phyloP scores from a whole-genome alignment of 2,797 vertebrate genomes.

The Pseudotriccus pelzelni region DNA sequence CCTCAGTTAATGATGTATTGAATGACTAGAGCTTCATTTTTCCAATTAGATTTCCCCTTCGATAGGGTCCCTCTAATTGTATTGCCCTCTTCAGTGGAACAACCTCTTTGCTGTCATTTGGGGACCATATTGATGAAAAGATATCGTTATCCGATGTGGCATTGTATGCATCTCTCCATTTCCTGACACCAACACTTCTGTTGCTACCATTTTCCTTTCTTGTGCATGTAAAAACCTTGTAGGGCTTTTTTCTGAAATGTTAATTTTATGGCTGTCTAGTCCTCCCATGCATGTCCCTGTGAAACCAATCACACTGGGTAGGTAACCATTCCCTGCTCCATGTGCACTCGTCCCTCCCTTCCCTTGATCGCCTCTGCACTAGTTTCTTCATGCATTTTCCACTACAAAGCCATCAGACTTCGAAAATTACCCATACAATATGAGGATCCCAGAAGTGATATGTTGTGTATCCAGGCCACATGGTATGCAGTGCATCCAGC shows the following conservation, averaged over 20 bases:
- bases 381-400: background rate
- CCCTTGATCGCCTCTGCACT: background rate
- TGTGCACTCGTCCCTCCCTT: background rate
- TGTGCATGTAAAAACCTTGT: background rate
- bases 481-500: background rate
- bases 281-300: background rate
- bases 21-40: background rate
- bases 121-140: background rate
- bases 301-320: rapidly evolving
- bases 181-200: background rate
- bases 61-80: background rate
- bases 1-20: background rate
- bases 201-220: background rate
- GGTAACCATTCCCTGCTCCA: background rate
- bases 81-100: background rate
- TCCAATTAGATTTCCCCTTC: background rate
- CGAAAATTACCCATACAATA: background rate
- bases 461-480: rapidly evolving
- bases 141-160: background rate
- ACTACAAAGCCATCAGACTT: background rate
- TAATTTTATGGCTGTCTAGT: background rate
- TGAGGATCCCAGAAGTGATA: background rate
- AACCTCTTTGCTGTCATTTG: background rate
- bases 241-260: background rate
- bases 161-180: background rate